Evolutionary conservation across 2,888 invertebrate species (phyloP), one percentile per base, ranked within the genome.

Genomic region (Sycophila texana): DNA sequence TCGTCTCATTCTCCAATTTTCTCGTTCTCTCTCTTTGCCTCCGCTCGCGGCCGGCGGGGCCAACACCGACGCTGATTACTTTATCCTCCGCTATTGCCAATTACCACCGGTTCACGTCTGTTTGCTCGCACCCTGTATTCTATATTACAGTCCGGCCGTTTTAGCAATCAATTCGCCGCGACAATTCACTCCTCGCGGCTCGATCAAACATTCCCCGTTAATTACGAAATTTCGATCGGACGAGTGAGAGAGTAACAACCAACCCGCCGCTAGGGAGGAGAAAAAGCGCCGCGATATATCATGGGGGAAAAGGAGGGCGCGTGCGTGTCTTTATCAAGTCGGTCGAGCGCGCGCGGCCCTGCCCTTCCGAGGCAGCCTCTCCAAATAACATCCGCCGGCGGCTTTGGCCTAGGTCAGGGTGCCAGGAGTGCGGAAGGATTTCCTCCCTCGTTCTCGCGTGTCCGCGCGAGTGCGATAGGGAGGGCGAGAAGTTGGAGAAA

Each of bases 381-480:
- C 22, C n/a, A 57, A 66, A 55, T 65, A 39, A 58, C 39, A 61
- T 61, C 30, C 16, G 16, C 30, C 16, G 16, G 1, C 14, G 57
- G 4, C 1, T 53, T 58, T 60, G 68, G 80, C 83, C 79, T 82
- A 85, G 86, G 85, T 86, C 86, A 85, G 83, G 85, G 82, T 81
- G 84, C 83, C 79, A 82, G 74, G 79, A 83, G 84, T 82, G 81
- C 83, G 83, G 82, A 82, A 83, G 82, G 83, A 83, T 82, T 83
- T 82, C 76, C 78, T 81, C 81, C 78, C 60, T 63, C 71, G 53
- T 20, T 30, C 18, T 18, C 76, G 78, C 75, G 80, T 30, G 79
- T 16, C 39, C 18, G 51, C 51, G 55, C 12, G 65, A 67, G 66
- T 55, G 77, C n/a, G 68, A 81, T 39, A 81, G 74, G 82, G 82